Evolutionary conservation across 2,888 invertebrate species (phyloP).

Genomic region (Nomada goodeniana): DNA sequence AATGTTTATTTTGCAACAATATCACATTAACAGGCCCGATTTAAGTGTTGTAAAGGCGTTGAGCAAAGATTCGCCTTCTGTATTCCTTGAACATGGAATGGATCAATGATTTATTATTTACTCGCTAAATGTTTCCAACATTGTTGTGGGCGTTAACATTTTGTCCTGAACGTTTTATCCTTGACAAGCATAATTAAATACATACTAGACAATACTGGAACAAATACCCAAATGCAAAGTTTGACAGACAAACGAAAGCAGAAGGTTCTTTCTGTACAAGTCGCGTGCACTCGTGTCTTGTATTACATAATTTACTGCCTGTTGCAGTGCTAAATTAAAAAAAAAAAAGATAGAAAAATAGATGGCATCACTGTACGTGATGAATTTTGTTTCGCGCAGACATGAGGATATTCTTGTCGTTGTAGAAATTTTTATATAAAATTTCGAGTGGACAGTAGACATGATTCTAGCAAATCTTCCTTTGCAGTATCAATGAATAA

Average conservation of each 20-base stretch:
- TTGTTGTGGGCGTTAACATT: slow-evolving; percentile 46
- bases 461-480: slow-evolving; percentile 58
- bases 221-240: slow-evolving; percentile 43
- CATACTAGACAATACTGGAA: slow-evolving; percentile 64
- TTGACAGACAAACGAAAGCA: slow-evolving; percentile 21
- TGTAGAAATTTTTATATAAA: slow-evolving; percentile 56
- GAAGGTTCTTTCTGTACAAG: slow-evolving; percentile 27
- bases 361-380: not conserved
- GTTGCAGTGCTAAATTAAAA: slow-evolving; percentile 9
- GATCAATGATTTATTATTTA: slow-evolving; percentile 52
- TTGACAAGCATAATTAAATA: slow-evolving; percentile 52
- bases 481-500: slow-evolving; percentile 67
- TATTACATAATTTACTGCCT: slow-evolving; percentile 19
- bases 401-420: slow-evolving; percentile 39
- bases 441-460: slow-evolving; percentile 53
- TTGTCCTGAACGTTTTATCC: slow-evolving; percentile 43
- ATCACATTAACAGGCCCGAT: slow-evolving; percentile 26
- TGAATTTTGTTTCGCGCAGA: slow-evolving; percentile 28
- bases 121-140: slow-evolving; percentile 43
- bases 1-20: slow-evolving; percentile 55
- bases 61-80: slow-evolving; percentile 47
- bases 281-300: slow-evolving; percentile 5
- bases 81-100: slow-evolving; percentile 50
- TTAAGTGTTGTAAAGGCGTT: slow-evolving; percentile 15
- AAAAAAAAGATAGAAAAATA: not conserved